These are phyloP conservation scores for Thysanoteuthis rhombus DNA, from an alignment of 2,888 invertebrate species.

Conservation along the genomic window DNA sequence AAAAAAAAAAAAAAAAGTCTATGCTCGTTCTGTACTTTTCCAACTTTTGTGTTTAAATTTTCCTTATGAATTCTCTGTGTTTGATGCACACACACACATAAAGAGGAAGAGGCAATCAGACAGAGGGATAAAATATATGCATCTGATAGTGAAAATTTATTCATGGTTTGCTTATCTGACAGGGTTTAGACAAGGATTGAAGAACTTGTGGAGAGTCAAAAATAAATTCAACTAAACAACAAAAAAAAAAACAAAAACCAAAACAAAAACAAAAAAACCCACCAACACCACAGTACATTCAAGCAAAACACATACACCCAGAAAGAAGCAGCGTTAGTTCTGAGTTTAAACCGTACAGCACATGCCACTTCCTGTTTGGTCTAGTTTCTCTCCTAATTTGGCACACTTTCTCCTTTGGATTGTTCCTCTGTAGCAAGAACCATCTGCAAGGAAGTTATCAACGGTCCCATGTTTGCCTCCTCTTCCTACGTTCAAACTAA, in stretches of 20 bases:
- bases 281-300: neutral
- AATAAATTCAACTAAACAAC: neutral
- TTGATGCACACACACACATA: too few relatives aligned
- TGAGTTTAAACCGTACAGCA: neutral
- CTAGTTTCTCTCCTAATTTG: neutral
- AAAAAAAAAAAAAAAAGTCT: too few relatives aligned
- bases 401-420: neutral
- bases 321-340: neutral
- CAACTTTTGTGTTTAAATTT: too few relatives aligned
- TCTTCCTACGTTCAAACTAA: neutral
- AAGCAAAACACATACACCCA: neutral
- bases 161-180: neutral
- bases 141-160: neutral
- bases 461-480: neutral
- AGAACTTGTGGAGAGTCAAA: neutral
- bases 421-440: neutral
- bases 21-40: too few relatives aligned
- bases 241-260: too few relatives aligned
- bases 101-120: too few relatives aligned
- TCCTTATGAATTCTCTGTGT: too few relatives aligned
- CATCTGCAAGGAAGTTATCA: slow-evolving; percentile 12
- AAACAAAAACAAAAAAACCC: neutral
- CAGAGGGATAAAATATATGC: neutral
- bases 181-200: neutral
- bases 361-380: neutral